Evolutionary conservation across 2,888 invertebrate species (phyloP), one percentile per base, ranked within the genome.

Genomic region (Deilephila elpenor): DNA sequence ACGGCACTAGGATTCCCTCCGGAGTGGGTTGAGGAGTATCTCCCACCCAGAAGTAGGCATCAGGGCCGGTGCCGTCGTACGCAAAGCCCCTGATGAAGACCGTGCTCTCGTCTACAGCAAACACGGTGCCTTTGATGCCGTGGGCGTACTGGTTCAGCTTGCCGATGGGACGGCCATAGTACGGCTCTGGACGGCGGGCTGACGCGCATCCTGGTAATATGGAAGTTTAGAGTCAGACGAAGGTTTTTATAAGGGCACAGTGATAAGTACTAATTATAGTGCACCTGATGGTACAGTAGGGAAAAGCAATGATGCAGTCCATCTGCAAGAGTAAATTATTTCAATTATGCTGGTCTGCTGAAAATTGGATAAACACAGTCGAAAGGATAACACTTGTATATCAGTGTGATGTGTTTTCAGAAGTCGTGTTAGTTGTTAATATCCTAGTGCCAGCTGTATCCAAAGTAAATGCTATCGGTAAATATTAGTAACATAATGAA

Each of bases 41-140:
- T 19, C 98, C 98, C 75, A 98, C 97, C 98, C 98, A 98, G 95
- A 98, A 98, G 93, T 96, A 98, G 0, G 98, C 98, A 87, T 97
- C 98, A 76, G 98, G 98, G 11, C 97, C 98, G 8, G 96, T 97
- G 61, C 98, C 98, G 85, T 98, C 98, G 88, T 98, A 98, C 64
- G 96, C 96, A 91, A 98, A 98, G 61, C 97, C 97, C 84, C 97
- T 81, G 0, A 98, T 97, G 93, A 97, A 98, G 76, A 98, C 95
- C 25, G 98, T 98, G 86, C 95, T 96, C 87, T 98, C 98, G 87
- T 98, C 98, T 7, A 98, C 97, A 0, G 98, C 98, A 92, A 97
- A 98, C 44, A 97, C 97, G 1, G 96, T 96, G 53, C 98, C 98
- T 80, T 95, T 95, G 80, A 98, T 97, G 77, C 96, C 97, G 87